Base-by-base conservation (phyloP, 2,888 invertebrate genomes). In the Argyresthia albistria region DNA sequence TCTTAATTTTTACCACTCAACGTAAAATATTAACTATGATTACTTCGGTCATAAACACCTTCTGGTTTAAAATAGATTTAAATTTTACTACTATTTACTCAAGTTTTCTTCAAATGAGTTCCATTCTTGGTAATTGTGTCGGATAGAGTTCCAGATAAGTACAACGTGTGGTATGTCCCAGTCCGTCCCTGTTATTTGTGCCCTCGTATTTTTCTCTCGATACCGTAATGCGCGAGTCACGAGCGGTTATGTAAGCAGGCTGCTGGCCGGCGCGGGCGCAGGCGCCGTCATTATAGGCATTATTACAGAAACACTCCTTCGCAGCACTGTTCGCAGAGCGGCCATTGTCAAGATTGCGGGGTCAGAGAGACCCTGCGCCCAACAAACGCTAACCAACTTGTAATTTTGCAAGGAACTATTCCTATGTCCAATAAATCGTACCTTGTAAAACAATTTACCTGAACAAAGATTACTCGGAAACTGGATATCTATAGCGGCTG, bases 311-410 rank as follows among this genome's bases (percentile, higher is more conserved):
- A 78, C 77, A 76, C 77, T 73, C 73, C 64, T 65, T 66, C 75
- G 70, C 68, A 49, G 49, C 47, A 35, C 25, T 25, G 25, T 25
- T 25, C 16, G 51, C 69, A 69, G 70, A 65, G 66, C 68, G 70
- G 76, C 82, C 83, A 84, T 84, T 86, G 87, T 84, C 84, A 84
- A 87, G 86, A 86, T 87, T 86, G 83, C 76, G 80, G 83, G 86
- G 84, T 86, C 86, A 84, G 80, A 62, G 60, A 64, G 73, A 72
- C 72, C 76, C 68, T 63, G 67, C 25, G 25, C 25, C 25, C 25
- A 25, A 25, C 25, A 54, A 36, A 70, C 67, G 74, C 73, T 75
- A 70, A 70, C 73, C 68, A 78, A 73, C 76, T 76, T 73, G 77
- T 81, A 84, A 86, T 86, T 86, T 86, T 69, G 76, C 80, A 72